phyloP scores from a whole-genome alignment of 2,113 vertebrate genomes.

The Carlito syrichta region DNA sequence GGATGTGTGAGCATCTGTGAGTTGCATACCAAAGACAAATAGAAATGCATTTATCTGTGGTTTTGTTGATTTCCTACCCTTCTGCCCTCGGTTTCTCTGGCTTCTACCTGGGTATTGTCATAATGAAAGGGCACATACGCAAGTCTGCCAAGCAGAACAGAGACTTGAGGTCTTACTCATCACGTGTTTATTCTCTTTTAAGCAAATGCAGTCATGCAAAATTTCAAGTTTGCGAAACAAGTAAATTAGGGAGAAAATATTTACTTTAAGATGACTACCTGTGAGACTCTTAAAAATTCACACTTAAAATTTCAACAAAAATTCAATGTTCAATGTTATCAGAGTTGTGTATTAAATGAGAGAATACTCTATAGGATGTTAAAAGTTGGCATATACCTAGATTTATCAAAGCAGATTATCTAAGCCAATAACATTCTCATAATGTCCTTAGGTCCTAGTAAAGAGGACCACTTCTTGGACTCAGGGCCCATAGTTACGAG shows the following conservation, averaged over 20 bases:
- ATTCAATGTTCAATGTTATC: not conserved
- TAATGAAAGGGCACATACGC: not conserved
- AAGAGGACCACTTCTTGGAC: not conserved
- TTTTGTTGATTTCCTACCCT: not conserved
- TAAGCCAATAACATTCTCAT: not conserved
- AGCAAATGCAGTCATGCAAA: not conserved
- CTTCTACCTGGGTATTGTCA: not conserved
- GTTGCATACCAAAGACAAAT: not conserved
- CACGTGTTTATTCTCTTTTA: not conserved
- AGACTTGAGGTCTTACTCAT: not conserved
- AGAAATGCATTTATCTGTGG: not conserved
- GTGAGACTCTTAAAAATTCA: not conserved
- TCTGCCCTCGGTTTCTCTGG: not conserved
- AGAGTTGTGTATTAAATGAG: not conserved
- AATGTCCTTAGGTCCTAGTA: not conserved
- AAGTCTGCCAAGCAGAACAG: not conserved
- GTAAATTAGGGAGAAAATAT: not conserved
- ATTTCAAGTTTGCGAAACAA: not conserved
- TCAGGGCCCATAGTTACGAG: not conserved
- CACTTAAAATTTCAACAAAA: constrained; percentile 3
- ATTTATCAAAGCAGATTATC: not conserved
- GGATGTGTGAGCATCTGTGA: not conserved
- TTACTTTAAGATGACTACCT: not conserved
- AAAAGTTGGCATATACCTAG: not conserved
- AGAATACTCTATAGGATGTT: not conserved